Evolutionary conservation across 2,113 vertebrate genomes (phyloP).

Genomic region (Calonectris borealis): DNA sequence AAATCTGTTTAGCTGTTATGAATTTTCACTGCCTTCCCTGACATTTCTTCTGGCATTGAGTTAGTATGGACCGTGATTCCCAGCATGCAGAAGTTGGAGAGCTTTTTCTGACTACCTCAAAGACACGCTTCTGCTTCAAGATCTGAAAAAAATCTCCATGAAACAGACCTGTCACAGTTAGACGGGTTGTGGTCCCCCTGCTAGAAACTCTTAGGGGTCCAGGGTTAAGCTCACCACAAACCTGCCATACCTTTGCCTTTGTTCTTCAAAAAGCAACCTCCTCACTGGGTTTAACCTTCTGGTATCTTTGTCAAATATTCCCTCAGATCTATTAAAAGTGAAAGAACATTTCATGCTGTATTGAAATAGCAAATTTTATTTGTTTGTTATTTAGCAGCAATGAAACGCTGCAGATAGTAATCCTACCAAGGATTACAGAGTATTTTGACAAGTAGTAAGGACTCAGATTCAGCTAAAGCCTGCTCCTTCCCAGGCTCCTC

Average conservation of each 20-base stretch:
- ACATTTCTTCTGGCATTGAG: not conserved
- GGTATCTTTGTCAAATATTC: not conserved
- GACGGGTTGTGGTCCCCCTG: not conserved
- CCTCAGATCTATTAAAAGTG: not conserved
- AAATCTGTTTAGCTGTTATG: not conserved
- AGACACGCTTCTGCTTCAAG: not conserved
- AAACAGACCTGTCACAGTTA: not conserved
- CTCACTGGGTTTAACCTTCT: not conserved
- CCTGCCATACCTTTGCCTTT: not conserved
- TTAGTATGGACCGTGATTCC: not conserved
- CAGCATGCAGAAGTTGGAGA: not conserved
- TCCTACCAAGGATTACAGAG: slow-evolving; percentile 8
- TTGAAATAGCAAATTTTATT: slow-evolving; percentile 23
- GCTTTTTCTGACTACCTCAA: not conserved
- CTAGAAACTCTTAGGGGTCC: not conserved
- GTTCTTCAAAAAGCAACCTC: not conserved
- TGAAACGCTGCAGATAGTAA: slow-evolving; percentile 4
- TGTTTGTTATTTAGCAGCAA: slow-evolving; percentile 32
- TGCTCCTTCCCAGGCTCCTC: not conserved
- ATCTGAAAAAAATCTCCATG: not conserved
- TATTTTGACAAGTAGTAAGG: slow-evolving; percentile 2
- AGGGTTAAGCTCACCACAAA: not conserved
- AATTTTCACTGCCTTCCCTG: not conserved
- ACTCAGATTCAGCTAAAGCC: not conserved
- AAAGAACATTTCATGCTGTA: not conserved